phyloP scores from a whole-genome alignment of 2,113 vertebrate genomes.

The Eulemur macaco region DNA sequence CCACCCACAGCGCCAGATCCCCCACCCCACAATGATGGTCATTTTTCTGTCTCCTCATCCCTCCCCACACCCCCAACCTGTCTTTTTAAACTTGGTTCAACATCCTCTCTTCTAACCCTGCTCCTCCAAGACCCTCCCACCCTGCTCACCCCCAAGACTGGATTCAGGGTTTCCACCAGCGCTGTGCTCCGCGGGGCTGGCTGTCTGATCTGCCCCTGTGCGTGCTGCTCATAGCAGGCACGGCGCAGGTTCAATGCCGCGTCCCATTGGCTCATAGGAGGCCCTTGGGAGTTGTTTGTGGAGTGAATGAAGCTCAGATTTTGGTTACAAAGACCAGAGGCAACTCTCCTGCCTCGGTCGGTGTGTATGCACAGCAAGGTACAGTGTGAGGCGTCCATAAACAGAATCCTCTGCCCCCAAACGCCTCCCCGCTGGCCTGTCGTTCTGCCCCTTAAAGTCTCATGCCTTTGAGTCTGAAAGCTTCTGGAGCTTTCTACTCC shows the following conservation, averaged over 20 bases:
- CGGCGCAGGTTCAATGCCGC: fast-evolving
- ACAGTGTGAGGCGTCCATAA: neutral
- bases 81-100: neutral
- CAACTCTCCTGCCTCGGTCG: neutral
- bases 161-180: neutral
- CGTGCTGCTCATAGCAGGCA: neutral
- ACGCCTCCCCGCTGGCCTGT: no score
- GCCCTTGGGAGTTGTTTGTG: neutral
- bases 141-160: neutral
- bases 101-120: neutral
- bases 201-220: neutral
- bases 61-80: neutral
- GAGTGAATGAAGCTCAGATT: neutral
- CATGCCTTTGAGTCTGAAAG: neutral
- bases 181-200: neutral
- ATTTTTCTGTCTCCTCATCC: neutral
- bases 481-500: neutral
- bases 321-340: neutral
- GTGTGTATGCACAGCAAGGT: fast-evolving
- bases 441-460: neutral
- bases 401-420: neutral
- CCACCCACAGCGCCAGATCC: neutral
- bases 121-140: neutral
- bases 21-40: fast-evolving
- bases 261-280: neutral